Conservation (phyloP, 2,113 vertebrate genomes). For the Aptenodytes patagonicus region DNA sequence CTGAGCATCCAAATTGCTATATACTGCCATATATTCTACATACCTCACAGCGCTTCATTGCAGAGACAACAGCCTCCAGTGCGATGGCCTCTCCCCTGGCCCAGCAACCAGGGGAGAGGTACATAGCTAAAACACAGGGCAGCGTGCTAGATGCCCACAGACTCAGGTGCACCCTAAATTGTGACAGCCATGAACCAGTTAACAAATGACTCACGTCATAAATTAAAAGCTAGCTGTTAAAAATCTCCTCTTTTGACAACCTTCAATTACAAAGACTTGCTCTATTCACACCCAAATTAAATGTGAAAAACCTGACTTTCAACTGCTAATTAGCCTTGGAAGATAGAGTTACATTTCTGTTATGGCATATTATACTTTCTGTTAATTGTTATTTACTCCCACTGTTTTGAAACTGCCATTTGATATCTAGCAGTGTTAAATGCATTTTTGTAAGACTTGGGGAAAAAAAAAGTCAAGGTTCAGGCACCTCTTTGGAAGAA, state of each 20-base stretch:
- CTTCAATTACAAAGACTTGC: constrained; percentile 37
- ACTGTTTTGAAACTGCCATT: background rate
- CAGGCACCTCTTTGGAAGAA: background rate
- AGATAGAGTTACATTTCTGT: background rate
- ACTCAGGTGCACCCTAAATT: background rate
- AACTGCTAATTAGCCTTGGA: background rate
- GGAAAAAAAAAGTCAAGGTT: background rate
- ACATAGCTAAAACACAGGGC: background rate
- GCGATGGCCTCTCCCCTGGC: no score
- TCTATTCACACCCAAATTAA: constrained; percentile 38
- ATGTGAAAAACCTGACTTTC: background rate
- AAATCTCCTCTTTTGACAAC: constrained; percentile 12
- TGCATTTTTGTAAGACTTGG: background rate
- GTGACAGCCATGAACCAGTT: background rate
- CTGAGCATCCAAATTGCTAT: accelerated
- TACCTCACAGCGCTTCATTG: background rate
- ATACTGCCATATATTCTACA: background rate
- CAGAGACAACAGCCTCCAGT: background rate
- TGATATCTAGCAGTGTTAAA: background rate
- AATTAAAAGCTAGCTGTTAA: background rate
- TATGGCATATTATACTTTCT: background rate
- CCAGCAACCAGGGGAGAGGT: background rate
- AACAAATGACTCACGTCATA: background rate
- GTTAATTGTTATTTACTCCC: constrained; percentile 26
- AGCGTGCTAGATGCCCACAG: accelerated